Evolutionary conservation across 2,113 vertebrate species (phyloP).

Genomic region (Aldabrachelys gigantea): DNA sequence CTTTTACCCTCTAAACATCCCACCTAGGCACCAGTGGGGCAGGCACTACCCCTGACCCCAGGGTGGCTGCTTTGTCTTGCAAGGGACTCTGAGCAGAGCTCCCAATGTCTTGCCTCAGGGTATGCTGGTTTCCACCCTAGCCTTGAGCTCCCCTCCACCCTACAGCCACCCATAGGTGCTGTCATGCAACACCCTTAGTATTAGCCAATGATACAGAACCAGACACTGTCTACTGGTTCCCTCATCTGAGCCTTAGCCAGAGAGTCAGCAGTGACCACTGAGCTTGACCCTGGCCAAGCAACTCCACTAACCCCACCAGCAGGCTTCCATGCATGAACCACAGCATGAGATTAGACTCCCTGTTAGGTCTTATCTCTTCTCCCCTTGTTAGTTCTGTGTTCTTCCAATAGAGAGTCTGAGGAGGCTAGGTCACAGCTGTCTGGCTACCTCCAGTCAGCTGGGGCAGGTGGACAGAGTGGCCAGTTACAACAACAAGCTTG

Average conservation of each 20-base stretch:
- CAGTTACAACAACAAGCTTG: background rate
- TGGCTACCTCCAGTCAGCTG: no score
- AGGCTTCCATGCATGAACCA: no score
- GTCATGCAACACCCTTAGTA: no score
- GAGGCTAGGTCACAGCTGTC: no score
- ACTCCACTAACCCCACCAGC: no score
- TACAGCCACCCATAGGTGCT: background rate
- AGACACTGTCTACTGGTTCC: background rate
- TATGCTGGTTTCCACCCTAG: background rate
- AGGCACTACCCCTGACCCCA: background rate
- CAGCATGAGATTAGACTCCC: no score
- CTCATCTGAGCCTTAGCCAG: background rate
- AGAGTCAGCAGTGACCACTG: fast-evolving
- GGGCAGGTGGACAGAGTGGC: background rate
- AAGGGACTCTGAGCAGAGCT: background rate
- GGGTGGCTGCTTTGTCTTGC: background rate
- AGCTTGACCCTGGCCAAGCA: background rate
- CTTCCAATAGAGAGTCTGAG: no score
- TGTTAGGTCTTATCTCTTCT: no score
- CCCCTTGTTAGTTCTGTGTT: no score
- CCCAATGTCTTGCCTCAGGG: fast-evolving
- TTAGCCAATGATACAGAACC: background rate
- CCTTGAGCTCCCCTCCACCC: background rate
- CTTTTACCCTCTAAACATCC: background rate
- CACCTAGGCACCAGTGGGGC: no score